Percentiles rank a stretch among this genome's conserved stretches.
Conservation (phyloP, 2,888 invertebrate species). For the Elmis aenea region DNA sequence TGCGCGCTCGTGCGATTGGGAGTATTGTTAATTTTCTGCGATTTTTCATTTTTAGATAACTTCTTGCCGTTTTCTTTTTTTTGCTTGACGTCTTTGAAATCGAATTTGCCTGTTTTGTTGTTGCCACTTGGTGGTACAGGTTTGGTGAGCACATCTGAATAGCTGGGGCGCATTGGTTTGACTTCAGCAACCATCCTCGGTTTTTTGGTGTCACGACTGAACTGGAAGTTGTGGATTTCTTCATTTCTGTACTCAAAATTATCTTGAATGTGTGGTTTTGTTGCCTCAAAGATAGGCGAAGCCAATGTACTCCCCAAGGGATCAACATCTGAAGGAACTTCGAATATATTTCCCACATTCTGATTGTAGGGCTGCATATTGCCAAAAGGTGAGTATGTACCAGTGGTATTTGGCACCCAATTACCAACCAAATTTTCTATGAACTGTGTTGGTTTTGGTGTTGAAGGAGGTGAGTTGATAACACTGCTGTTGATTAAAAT, state of each 20-base stretch:
- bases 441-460: conserved; percentile 43
- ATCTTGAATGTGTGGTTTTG: conserved; percentile 21
- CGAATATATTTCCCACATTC: conserved; percentile 26
- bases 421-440: conserved; percentile 69
- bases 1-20: conserved; percentile 53
- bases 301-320: conserved; percentile 20
- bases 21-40: conserved; percentile 33
- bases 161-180: conserved; percentile 80
- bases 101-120: conserved; percentile 41
- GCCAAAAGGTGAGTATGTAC: conserved; percentile 71
- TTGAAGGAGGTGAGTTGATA: conserved; percentile 9
- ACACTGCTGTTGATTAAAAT: too few relatives aligned
- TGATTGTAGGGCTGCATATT: conserved; percentile 51
- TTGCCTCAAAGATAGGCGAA: conserved; percentile 10
- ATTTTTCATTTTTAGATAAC: conserved; percentile 44
- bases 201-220: conserved; percentile 53
- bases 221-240: conserved; percentile 46
- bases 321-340: conserved; percentile 36
- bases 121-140: conserved; percentile 46
- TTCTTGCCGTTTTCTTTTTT: conserved; percentile 42
- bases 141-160: conserved; percentile 79
- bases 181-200: conserved; percentile 77
- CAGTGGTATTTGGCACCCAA: conserved; percentile 66
- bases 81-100: conserved; percentile 42
- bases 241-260: conserved; percentile 24